phyloP scores from a whole-genome alignment of 2,888 invertebrate genomes.

The Dione juno region DNA sequence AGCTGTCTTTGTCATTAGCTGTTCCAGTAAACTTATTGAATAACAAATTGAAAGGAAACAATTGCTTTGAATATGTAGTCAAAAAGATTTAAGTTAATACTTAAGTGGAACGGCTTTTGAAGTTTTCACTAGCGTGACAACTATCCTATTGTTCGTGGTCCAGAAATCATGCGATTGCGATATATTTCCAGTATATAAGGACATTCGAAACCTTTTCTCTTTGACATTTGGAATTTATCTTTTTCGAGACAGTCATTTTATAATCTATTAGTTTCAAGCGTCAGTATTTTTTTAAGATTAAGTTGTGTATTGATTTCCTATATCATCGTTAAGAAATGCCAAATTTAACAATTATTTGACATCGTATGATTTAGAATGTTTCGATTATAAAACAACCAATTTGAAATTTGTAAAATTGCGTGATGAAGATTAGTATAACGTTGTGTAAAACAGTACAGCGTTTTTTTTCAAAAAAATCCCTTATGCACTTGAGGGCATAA shows the following conservation, averaged over 20 bases:
- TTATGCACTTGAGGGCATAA: slow-evolving; percentile 32
- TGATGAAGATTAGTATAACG: too few species aligned
- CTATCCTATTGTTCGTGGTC: slow-evolving; percentile 62
- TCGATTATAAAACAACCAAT: too few species aligned
- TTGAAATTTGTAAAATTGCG: too few species aligned
- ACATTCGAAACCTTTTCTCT: slow-evolving; percentile 20
- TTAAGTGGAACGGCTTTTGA: slow-evolving; percentile 54
- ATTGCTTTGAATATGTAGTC: slow-evolving; percentile 55
- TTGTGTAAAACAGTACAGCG: too few species aligned
- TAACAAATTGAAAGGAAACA: slow-evolving; percentile 47
- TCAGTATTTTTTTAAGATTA: neutral
- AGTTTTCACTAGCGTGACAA: slow-evolving; percentile 68
- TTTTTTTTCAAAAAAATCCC: neutral
- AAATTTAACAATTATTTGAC: too few species aligned
- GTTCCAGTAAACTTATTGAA: slow-evolving; percentile 53
- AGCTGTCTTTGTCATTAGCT: slow-evolving; percentile 47
- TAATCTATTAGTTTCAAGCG: neutral
- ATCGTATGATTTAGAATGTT: too few species aligned
- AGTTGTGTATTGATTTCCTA: neutral
- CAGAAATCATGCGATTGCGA: slow-evolving; percentile 32
- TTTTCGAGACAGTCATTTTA: neutral
- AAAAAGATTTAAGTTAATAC: slow-evolving; percentile 59
- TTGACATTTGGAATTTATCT: slow-evolving; percentile 28
- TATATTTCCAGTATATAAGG: slow-evolving; percentile 15
- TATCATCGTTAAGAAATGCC: too few species aligned